These are phyloP conservation scores for Myxocyprinus asiaticus DNA, from an alignment of 2,113 vertebrate species.

Conservation along the genomic window DNA sequence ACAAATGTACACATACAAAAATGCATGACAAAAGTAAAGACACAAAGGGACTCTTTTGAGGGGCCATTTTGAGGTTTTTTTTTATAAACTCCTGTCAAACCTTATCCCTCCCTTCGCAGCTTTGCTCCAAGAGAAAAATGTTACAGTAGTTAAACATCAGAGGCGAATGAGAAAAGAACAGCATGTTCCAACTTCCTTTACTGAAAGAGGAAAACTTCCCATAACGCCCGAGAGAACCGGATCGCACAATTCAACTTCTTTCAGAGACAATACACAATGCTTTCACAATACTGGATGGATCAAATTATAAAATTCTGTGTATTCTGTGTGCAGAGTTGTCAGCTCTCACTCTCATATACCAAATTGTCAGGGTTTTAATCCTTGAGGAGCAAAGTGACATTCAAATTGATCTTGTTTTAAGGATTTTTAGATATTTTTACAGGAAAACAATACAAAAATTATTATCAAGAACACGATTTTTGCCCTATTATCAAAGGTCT, in stretches of 20 bases:
- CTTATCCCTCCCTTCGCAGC: conserved; percentile 2
- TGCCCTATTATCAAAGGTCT: too few species aligned
- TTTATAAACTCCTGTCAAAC: conserved; percentile 5
- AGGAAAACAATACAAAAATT: too few species aligned
- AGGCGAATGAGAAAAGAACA: conserved; percentile 19
- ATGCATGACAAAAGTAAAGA: not conserved
- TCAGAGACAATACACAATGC: not conserved
- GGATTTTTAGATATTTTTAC: too few species aligned
- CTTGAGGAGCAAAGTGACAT: not conserved
- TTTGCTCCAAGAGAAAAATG: not conserved
- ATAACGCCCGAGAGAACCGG: not conserved
- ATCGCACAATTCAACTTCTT: not conserved
- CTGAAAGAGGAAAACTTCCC: not conserved
- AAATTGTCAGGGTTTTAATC: not conserved
- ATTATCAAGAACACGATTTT: too few species aligned
- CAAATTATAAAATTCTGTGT: not conserved
- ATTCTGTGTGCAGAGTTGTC: conserved; percentile 4
- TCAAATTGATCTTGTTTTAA: too few species aligned
- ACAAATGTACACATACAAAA: not conserved
- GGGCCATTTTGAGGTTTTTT: conserved; percentile 8
- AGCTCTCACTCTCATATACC: not conserved
- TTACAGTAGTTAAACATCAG: conserved; percentile 11
- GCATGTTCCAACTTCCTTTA: conserved; percentile 10
- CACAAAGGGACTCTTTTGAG: not conserved
- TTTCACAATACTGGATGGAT: not conserved